Base-by-base conservation (phyloP, 2,113 vertebrate species). In the Corvus moneduloides region DNA sequence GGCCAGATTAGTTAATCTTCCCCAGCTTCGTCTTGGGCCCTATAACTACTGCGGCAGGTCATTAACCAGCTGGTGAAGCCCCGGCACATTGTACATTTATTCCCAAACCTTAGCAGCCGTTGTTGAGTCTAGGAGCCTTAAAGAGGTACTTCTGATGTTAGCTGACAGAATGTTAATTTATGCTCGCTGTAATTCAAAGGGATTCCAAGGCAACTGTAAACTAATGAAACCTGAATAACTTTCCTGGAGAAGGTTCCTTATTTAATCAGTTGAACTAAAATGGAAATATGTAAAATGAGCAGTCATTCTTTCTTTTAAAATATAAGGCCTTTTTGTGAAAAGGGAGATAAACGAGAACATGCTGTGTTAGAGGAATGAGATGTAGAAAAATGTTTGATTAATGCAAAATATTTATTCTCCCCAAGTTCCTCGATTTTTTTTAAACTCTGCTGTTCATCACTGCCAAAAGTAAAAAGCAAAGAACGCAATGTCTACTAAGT, bases 131-230 rank as follows among this genome's bases (percentile, higher is more conserved):
- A 92, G 93, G 92, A 96, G 92, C 87, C 93, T 94, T 97, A 98
- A 98, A 96, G 96, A 96, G 71, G 91, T 89, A 97, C 96, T 96
- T 97, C 94, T 97, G 97, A 97, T 96, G 94, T 85, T 96, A 96
- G 84, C 76, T 95, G 97, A 98, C 94, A 96, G 93, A 96, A 93
- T 64, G 93, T 91, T 97, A 96, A 98, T 97, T 98, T 98, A 97
- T 96, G 93, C 80, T 92, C 2, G 5, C 91, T 94, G 84, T 96
- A 97, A 98, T 96, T 98, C 96, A 98, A 97, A 97, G 94, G 76
- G 93, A 98, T 98, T 98, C 95, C 95, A 91, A 84, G 85, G 94
- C 91, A 96, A 89, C 94, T 92, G 96, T 97, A 98, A 98, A 96
- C 97, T 97, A 97, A 98, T 97, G 92, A 97, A 98, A 97, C 90